These are phyloP conservation scores for Ctenomys sociabilis DNA, from an alignment of 2,113 vertebrate genomes.

Conservation along the genomic window DNA sequence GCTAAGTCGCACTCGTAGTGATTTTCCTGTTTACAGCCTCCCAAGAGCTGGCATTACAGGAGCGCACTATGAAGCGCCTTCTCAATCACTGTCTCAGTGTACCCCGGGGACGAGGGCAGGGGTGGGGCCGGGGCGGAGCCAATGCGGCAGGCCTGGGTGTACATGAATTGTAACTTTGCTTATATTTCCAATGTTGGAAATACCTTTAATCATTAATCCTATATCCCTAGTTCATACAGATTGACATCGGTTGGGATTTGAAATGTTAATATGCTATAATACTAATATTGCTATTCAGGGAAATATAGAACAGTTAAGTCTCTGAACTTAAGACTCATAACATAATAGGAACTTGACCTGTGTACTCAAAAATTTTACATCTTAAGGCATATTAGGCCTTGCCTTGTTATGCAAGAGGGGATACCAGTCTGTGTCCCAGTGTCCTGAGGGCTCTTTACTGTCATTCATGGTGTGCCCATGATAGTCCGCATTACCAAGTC, in stretches of 20 bases:
- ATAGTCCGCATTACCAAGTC: background rate
- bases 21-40: no score
- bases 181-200: background rate
- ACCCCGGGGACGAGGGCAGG: no score
- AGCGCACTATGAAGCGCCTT: no score
- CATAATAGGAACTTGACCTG: background rate
- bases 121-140: no score
- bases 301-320: background rate
- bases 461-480: background rate
- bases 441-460: background rate
- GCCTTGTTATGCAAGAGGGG: background rate
- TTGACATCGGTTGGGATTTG: slow-evolving; percentile 6
- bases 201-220: background rate
- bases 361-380: background rate
- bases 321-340: background rate
- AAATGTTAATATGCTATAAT: slow-evolving; percentile 23
- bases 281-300: background rate
- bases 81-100: no score
- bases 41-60: no score
- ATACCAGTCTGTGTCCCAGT: background rate
- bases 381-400: background rate
- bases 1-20: no score
- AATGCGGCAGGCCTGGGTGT: no score
- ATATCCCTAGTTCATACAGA: background rate
- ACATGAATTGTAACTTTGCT: background rate